These are phyloP conservation scores for Agonopterix alstromeriana DNA, from an alignment of 2,888 invertebrate species.

Conservation along the genomic window DNA sequence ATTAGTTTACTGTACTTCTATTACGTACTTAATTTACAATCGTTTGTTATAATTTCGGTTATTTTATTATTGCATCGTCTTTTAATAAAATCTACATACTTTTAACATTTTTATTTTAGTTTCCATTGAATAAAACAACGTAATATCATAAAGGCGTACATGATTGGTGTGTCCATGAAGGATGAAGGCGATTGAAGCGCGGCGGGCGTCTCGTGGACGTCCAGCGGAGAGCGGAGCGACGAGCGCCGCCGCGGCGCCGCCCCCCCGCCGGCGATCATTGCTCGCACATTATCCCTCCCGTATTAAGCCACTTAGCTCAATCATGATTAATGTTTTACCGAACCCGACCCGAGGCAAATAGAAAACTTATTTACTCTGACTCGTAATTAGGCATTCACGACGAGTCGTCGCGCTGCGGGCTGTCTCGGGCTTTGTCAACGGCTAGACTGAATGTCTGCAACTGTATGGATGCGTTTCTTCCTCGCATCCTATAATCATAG, in stretches of 20 bases:
- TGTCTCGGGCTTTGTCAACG: constrained; percentile 55
- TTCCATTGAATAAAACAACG: background rate
- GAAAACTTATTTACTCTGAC: constrained; percentile 72
- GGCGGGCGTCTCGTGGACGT: constrained; percentile 19
- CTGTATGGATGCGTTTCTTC: constrained; percentile 27
- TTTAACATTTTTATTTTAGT: background rate
- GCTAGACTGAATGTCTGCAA: constrained; percentile 58
- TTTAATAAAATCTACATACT: too few species aligned
- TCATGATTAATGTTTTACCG: constrained; percentile 77
- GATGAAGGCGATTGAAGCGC: constrained; percentile 8
- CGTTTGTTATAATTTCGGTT: too few species aligned
- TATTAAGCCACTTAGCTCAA: constrained; percentile 78
- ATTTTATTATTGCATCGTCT: too few species aligned
- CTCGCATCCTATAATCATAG: background rate
- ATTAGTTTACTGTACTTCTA: too few species aligned
- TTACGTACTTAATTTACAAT: too few species aligned
- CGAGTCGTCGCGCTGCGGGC: constrained; percentile 64
- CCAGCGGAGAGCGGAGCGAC: constrained; percentile 36
- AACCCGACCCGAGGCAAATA: constrained; percentile 69
- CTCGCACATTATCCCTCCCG: constrained; percentile 69
- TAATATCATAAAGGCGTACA: constrained; percentile 1
- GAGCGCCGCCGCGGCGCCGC: constrained; percentile 62
- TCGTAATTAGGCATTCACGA: constrained; percentile 74
- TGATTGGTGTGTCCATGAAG: constrained; percentile 7
- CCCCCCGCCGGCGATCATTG: constrained; percentile 72